These are phyloP conservation scores for Amphibalanus amphitrite DNA, from an alignment of 1,140 invertebrate species.

Conservation along the genomic window DNA sequence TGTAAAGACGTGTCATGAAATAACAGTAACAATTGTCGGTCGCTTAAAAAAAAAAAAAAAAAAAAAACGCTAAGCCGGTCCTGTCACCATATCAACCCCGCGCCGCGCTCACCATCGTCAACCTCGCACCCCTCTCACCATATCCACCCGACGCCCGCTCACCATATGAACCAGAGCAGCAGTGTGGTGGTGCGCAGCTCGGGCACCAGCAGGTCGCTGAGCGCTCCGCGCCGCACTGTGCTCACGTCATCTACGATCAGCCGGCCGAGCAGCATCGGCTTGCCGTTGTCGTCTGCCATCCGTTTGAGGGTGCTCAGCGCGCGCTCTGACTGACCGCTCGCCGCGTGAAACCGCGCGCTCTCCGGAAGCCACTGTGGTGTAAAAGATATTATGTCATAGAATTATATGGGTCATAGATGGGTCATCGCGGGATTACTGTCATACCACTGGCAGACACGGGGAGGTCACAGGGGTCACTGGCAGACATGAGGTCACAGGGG, in stretches of 20 bases:
- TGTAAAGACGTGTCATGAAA: constrained; percentile 13
- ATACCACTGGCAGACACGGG: neutral
- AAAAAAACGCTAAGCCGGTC: too few species aligned
- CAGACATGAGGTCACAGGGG: too few species aligned
- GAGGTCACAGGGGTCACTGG: neutral
- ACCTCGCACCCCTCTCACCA: too few species aligned
- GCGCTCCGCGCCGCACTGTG: constrained; percentile 27
- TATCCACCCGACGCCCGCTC: constrained; percentile 19
- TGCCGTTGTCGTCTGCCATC: constrained; percentile 72
- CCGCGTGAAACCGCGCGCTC: constrained; percentile 73
- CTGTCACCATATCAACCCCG: too few species aligned
- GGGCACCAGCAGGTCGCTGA: constrained; percentile 58
- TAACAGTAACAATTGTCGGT: constrained; percentile 1
- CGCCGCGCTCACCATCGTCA: too few species aligned
- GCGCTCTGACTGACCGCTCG: constrained; percentile 64
- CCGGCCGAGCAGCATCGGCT: constrained; percentile 69
- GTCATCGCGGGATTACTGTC: too few species aligned
- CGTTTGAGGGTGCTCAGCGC: constrained; percentile 65
- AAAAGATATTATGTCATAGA: too few species aligned
- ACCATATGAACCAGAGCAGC: constrained; percentile 87
- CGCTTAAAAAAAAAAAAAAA: too few species aligned
- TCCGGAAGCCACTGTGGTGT: constrained; percentile 79
- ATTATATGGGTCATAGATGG: too few species aligned
- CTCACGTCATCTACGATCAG: constrained; percentile 60
- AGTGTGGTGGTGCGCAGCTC: constrained; percentile 65